These are phyloP conservation scores for Morpho achilles DNA, from an alignment of 2,888 invertebrate species.

Conservation along the genomic window DNA sequence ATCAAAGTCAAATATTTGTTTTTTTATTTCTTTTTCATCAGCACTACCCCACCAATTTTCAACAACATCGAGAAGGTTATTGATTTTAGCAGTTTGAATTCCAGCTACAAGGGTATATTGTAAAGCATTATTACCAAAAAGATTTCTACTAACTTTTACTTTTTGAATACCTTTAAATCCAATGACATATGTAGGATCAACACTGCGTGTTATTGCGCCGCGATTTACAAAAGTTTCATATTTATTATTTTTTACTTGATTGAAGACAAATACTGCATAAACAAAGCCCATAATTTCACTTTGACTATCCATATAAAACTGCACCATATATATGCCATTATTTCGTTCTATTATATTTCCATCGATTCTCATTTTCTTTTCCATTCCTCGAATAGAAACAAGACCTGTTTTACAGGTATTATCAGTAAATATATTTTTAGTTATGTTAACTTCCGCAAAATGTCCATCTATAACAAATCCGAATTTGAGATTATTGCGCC, in stretches of 20 bases:
- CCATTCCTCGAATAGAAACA: slow-evolving; percentile 94
- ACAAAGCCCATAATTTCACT: slow-evolving; percentile 94
- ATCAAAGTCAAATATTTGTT: slow-evolving; percentile 97
- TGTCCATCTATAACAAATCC: slow-evolving; percentile 94
- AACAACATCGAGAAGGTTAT: slow-evolving; percentile 91
- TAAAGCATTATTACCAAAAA: slow-evolving; percentile 89
- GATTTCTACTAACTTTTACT: slow-evolving; percentile 92
- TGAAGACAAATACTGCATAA: slow-evolving; percentile 87
- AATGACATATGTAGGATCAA: slow-evolving; percentile 89
- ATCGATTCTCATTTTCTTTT: slow-evolving; percentile 93
- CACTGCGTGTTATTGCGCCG: slow-evolving; percentile 52
- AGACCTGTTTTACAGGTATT: slow-evolving; percentile 91
- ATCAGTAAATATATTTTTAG: slow-evolving; percentile 89
- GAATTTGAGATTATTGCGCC: slow-evolving; percentile 92
- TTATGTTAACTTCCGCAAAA: slow-evolving; percentile 93
- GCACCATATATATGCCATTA: slow-evolving; percentile 89
- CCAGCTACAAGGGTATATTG: slow-evolving; percentile 97
- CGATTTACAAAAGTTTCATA: slow-evolving; percentile 57
- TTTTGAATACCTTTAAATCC: slow-evolving; percentile 97
- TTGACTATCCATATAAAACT: slow-evolving; percentile 94
- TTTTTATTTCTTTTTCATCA: slow-evolving; percentile 85
- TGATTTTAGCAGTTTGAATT: slow-evolving; percentile 90
- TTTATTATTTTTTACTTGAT: slow-evolving; percentile 86
- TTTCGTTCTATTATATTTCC: slow-evolving; percentile 90
- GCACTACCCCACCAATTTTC: slow-evolving; percentile 98